Evolutionary conservation across 2,113 vertebrate species (phyloP).

Genomic region (Plestiodon gilberti): DNA sequence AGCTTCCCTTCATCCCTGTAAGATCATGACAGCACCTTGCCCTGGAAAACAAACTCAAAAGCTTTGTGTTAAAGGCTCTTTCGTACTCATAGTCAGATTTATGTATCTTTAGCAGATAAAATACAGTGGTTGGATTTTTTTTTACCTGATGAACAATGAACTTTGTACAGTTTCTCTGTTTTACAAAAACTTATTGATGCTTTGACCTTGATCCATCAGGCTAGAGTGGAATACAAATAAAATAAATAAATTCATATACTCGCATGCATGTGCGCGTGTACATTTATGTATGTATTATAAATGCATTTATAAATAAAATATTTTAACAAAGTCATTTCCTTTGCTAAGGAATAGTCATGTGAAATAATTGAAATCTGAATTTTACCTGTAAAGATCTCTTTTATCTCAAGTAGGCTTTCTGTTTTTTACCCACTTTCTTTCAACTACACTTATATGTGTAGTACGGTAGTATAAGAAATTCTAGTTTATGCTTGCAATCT

Average conservation of each 20-base stretch:
- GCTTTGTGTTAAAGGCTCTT: conserved; percentile 35
- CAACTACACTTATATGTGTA: background rate
- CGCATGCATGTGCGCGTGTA: background rate
- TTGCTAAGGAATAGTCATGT: background rate
- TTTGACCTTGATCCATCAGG: conserved; percentile 7
- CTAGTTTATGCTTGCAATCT: background rate
- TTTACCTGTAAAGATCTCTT: background rate
- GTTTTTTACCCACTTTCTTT: background rate
- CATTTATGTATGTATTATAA: background rate
- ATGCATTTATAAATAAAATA: background rate
- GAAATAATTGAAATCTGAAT: background rate
- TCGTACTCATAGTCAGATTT: conserved; percentile 15
- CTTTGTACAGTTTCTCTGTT: conserved; percentile 3
- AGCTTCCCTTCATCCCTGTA: conserved; percentile 19
- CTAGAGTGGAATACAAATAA: background rate
- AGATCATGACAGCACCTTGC: background rate
- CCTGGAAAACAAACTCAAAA: conserved; percentile 2
- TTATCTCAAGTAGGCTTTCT: background rate
- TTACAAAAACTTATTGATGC: conserved; percentile 3
- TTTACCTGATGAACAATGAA: background rate
- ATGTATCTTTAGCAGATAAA: background rate
- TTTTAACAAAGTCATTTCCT: background rate
- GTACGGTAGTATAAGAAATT: background rate
- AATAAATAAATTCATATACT: background rate
- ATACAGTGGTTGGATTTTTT: background rate